These are phyloP conservation scores for Harlomillsia oculata DNA, from an alignment of 1,140 invertebrate species.

Conservation along the genomic window DNA sequence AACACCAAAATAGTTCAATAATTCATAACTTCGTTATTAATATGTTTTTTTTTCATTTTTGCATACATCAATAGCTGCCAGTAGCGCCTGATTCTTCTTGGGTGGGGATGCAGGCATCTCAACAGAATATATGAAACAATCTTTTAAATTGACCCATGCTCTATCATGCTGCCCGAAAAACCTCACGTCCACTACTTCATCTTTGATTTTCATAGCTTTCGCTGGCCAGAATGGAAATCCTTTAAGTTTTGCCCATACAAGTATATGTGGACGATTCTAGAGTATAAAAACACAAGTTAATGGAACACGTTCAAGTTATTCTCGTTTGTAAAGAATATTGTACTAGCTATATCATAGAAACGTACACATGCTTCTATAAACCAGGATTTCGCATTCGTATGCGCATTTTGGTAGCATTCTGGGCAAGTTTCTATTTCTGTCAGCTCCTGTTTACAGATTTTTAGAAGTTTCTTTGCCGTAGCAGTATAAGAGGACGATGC, in stretches of 20 bases:
- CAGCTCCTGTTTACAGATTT: constrained; percentile 74
- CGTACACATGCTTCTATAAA: constrained; percentile 79
- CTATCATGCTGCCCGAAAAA: constrained; percentile 90
- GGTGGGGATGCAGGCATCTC: constrained; percentile 51
- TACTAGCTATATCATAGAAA: constrained; percentile 24
- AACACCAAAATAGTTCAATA: not conserved
- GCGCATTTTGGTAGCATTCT: constrained; percentile 69
- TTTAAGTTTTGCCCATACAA: constrained; percentile 55
- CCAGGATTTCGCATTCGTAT: constrained; percentile 70
- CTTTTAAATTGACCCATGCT: constrained; percentile 74
- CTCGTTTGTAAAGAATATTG: not conserved
- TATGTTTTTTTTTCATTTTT: not conserved
- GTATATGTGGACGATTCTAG: constrained; percentile 61
- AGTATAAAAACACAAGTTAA: constrained; percentile 20
- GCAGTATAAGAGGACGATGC: constrained; percentile 65
- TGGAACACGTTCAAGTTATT: not conserved
- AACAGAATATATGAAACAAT: constrained; percentile 70
- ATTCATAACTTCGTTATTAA: constrained; percentile 3
- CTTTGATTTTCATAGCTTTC: constrained; percentile 69
- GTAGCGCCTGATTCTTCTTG: constrained; percentile 55
- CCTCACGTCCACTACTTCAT: constrained; percentile 69
- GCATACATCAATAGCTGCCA: constrained; percentile 49
- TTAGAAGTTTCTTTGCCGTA: constrained; percentile 66
- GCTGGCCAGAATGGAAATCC: constrained; percentile 93
- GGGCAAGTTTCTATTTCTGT: constrained; percentile 87